phyloP scores from a whole-genome alignment of 1,140 invertebrate genomes.

The Heliconius himera region DNA sequence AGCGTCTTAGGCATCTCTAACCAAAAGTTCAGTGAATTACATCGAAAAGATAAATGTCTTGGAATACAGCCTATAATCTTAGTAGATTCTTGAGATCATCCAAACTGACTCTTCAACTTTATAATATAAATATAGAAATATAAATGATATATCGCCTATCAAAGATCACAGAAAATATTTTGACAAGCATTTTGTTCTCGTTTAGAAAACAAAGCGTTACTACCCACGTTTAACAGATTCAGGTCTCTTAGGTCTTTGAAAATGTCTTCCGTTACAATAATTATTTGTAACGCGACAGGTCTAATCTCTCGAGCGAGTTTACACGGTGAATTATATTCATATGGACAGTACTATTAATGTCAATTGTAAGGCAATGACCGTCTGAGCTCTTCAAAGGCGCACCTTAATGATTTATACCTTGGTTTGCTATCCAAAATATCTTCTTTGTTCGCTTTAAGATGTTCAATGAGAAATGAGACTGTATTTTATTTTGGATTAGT shows the following conservation, averaged over 20 bases:
- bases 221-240: background rate
- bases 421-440: background rate
- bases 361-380: slow-evolving; percentile 7
- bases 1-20: too few relatives aligned
- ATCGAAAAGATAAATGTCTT: too few relatives aligned
- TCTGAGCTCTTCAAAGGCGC: slow-evolving; percentile 3
- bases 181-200: slow-evolving; percentile 17
- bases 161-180: slow-evolving; percentile 18
- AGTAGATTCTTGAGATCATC: too few relatives aligned
- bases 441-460: background rate
- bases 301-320: background rate
- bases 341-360: slow-evolving; percentile 13
- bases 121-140: background rate
- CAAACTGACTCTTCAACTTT: background rate
- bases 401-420: background rate
- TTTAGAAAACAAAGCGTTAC: slow-evolving; percentile 8
- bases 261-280: background rate
- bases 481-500: too few relatives aligned
- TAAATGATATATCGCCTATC: background rate
- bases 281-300: slow-evolving; percentile 2
- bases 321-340: slow-evolving; percentile 18
- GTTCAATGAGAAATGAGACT: too few relatives aligned
- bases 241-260: background rate
- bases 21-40: too few relatives aligned
- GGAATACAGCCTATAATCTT: too few relatives aligned